Evolutionary conservation across 2,888 invertebrate genomes (phyloP).

Genomic region (Cheilosia pagana): DNA sequence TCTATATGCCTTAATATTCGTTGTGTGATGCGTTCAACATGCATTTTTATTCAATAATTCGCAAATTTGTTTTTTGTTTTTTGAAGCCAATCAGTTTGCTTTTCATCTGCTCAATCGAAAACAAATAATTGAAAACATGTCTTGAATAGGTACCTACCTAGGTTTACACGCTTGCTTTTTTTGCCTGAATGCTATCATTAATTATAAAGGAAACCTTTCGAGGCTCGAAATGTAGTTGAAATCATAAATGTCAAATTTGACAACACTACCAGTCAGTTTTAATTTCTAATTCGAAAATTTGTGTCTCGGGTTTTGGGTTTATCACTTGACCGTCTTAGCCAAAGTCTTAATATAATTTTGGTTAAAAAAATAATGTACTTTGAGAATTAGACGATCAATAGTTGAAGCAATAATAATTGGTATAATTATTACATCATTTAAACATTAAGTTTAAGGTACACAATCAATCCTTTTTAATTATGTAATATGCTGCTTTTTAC

Average conservation of each 20-base stretch:
- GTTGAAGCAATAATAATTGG: slow-evolving; percentile 30
- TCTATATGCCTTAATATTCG: no score
- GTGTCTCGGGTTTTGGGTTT: slow-evolving; percentile 24
- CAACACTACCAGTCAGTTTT: slow-evolving; percentile 44
- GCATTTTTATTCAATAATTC: no score
- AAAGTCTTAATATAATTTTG: slow-evolving; percentile 5
- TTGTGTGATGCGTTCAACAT: no score
- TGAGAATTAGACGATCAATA: slow-evolving; percentile 20
- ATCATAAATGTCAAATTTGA: slow-evolving; percentile 23
- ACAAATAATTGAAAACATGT: background rate
- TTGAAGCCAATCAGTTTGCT: no score
- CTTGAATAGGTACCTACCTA: no score
- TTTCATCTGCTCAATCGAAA: background rate
- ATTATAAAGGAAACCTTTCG: background rate
- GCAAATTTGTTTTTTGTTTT: no score
- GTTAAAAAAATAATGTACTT: slow-evolving; percentile 44
- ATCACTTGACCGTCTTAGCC: background rate
- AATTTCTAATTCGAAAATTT: slow-evolving; percentile 55
- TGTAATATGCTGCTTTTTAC: slow-evolving; percentile 34
- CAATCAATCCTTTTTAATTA: slow-evolving; percentile 29
- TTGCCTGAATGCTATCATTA: background rate
- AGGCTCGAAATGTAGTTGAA: slow-evolving; percentile 16
- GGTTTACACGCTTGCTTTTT: background rate
- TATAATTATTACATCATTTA: slow-evolving; percentile 23
- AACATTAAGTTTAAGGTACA: slow-evolving; percentile 50